Evolutionary conservation across 2,888 invertebrate species (phyloP).

Genomic region (Sicus ferrugineus): DNA sequence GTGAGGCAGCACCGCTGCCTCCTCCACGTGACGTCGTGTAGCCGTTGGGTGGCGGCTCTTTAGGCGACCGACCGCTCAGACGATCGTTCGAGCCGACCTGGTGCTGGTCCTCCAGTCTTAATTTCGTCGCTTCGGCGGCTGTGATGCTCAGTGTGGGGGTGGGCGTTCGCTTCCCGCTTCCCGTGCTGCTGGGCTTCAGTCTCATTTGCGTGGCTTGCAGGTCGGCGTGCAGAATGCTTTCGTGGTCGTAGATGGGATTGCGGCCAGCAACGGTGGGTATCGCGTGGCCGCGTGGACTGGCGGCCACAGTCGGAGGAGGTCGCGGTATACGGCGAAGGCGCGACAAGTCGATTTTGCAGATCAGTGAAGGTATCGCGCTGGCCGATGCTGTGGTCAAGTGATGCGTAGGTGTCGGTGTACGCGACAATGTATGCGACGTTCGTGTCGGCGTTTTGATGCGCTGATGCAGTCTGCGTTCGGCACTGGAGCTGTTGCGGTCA

Average conservation of each 20-base stretch:
- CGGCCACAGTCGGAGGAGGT: neutral
- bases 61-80: constrained; percentile 53
- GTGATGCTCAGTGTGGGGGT: constrained; percentile 23
- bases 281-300: constrained; percentile 28
- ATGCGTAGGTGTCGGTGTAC: constrained; percentile 56
- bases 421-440: constrained; percentile 44
- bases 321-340: constrained; percentile 53
- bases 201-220: constrained; percentile 44
- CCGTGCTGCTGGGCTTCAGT: constrained; percentile 39
- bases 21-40: constrained; percentile 32
- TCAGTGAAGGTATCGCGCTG: constrained; percentile 47
- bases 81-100: constrained; percentile 46
- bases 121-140: constrained; percentile 23
- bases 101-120: constrained; percentile 38
- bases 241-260: constrained; percentile 46
- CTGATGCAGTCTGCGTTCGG: constrained; percentile 46
- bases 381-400: constrained; percentile 39
- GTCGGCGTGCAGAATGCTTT: constrained; percentile 46
- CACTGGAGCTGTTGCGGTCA: constrained; percentile 46
- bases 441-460: constrained; percentile 49
- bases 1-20: constrained; percentile 38
- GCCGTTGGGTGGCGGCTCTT: constrained; percentile 46
- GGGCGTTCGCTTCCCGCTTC: constrained; percentile 42
- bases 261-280: constrained; percentile 35
- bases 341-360: constrained; percentile 61